Evolutionary conservation across 2,797 vertebrate species (phyloP).

Genomic region (Craterocephalus amniculus): DNA sequence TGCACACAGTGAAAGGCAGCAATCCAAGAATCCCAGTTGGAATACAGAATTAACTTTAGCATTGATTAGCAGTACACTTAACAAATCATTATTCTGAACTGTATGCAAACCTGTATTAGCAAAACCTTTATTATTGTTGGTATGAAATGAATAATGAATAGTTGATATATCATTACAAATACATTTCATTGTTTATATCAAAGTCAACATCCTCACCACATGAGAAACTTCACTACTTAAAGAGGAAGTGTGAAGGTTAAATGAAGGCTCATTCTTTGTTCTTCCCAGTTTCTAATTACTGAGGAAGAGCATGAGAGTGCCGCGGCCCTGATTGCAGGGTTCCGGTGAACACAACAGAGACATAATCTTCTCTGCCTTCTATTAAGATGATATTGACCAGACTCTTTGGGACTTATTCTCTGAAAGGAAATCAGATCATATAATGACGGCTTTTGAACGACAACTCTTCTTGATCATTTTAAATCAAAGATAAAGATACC

Average conservation of each 20-base stretch:
- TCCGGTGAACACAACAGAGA: conserved; percentile 66
- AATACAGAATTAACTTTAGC: conserved; percentile 68
- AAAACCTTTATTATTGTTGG: too few relatives aligned
- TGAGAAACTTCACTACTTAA: conserved; percentile 50
- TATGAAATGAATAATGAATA: too few relatives aligned
- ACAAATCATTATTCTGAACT: conserved; percentile 45
- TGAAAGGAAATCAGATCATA: conserved; percentile 18
- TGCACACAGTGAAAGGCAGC: conserved; percentile 62
- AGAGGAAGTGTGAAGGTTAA: conserved; percentile 74
- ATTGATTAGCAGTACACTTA: conserved; percentile 54
- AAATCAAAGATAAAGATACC: conserved; percentile 41
- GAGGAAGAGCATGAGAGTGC: conserved; percentile 58
- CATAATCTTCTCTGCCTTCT: conserved; percentile 70
- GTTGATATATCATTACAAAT: neutral
- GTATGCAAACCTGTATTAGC: conserved; percentile 14
- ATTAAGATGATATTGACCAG: conserved; percentile 66
- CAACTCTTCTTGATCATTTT: conserved; percentile 22
- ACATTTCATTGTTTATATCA: neutral
- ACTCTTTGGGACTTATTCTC: conserved; percentile 48
- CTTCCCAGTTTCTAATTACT: conserved; percentile 74
- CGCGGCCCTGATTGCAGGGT: conserved; percentile 64
- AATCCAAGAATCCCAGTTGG: conserved; percentile 64
- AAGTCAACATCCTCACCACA: neutral
- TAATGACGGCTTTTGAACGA: conserved; percentile 45
- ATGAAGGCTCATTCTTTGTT: conserved; percentile 49